Conservation (phyloP, 2,888 invertebrate species). For the Leucania comma region DNA sequence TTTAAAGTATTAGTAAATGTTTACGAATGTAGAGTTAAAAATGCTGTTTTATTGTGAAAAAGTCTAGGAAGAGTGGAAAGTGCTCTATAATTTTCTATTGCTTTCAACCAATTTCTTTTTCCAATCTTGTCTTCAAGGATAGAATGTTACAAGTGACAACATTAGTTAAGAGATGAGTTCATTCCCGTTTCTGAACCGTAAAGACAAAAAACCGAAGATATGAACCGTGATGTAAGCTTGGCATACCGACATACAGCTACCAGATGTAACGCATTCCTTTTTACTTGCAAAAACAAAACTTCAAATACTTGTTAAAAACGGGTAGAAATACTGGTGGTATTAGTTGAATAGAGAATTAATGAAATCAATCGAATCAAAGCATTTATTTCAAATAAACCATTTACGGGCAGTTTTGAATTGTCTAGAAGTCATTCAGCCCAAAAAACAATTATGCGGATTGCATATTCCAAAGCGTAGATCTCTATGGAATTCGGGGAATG, state of each 20-base stretch:
- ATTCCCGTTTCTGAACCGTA: constrained; percentile 18
- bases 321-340: not conserved
- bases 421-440: too few species aligned
- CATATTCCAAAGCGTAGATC: too few species aligned
- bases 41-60: not conserved
- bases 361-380: too few species aligned
- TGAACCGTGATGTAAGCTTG: constrained; percentile 45
- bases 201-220: constrained; percentile 25
- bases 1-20: not conserved
- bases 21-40: not conserved
- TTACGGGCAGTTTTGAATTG: too few species aligned
- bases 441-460: too few species aligned
- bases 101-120: constrained; percentile 15
- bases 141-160: not conserved
- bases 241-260: constrained; percentile 33
- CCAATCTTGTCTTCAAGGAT: not conserved
- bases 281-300: constrained; percentile 31
- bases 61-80: not conserved
- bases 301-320: not conserved
- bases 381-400: too few species aligned
- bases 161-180: constrained; percentile 28
- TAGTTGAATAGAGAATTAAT: not conserved
- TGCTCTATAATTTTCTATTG: constrained; percentile 1
- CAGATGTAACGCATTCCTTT: constrained; percentile 47
- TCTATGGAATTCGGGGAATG: too few species aligned